phyloP scores from a whole-genome alignment of 2,113 vertebrate species.

The Gallinago media region DNA sequence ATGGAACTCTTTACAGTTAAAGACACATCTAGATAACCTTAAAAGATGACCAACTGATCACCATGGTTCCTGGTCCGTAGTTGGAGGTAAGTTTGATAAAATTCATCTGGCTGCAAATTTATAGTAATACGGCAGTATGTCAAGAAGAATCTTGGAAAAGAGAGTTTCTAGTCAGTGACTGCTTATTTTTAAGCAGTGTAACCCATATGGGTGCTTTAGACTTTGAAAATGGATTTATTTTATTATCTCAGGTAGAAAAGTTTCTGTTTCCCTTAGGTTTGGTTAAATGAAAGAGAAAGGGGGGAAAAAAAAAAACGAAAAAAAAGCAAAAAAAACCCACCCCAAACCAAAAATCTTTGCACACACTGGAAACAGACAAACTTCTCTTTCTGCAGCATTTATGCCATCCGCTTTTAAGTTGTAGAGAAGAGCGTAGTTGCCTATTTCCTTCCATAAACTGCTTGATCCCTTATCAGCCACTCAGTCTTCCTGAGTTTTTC shows the following conservation, averaged over 20 bases:
- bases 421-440: neutral
- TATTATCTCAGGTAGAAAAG: neutral
- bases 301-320: accelerated
- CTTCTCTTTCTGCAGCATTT: neutral
- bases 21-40: neutral
- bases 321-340: neutral
- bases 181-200: neutral
- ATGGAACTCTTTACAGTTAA: neutral
- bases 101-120: neutral
- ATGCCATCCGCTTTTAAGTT: neutral
- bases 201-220: neutral
- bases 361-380: neutral
- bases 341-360: neutral
- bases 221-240: neutral
- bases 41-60: neutral
- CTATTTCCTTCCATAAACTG: neutral
- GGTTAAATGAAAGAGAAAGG: neutral
- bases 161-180: neutral
- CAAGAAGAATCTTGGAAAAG: neutral
- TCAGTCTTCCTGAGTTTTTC: neutral
- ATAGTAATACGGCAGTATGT: neutral
- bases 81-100: neutral
- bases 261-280: neutral
- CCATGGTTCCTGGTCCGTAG: neutral
- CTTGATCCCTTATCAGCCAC: neutral